Base-by-base conservation (phyloP, 1,140 invertebrate species). In the Hormaphis cornu region DNA sequence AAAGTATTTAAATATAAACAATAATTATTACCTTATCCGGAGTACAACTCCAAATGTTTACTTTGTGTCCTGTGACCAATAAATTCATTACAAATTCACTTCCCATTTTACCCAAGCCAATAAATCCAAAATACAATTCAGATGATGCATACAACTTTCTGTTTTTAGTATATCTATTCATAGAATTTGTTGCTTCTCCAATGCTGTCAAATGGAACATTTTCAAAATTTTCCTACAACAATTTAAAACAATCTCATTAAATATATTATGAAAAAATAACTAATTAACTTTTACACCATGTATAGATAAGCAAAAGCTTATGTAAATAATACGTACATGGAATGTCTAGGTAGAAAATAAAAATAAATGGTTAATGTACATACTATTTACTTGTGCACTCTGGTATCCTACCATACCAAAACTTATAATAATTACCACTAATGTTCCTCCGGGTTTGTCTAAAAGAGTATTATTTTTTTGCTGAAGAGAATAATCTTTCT, bases 81-180 rank as follows among this genome's bases (percentile, higher is more conserved):
- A 98, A 82, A 78, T 97, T 96, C 81, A 93, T 95, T 1, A 97
- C 93, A 75, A 97, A 93, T 20, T 92, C 91, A 50, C 89, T 87
- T n/a, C 95, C 95, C 89, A 98, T 97, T 74, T 93, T 94, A 44
- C 95, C 94, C 9, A 97, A 82, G 1, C 95, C 95, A 37, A 98
- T 84, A 78, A 97, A 97, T 14, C 95, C 95, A 77, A 97, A 95
- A 75, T 88, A 92, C 76, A 92, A 84, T 69, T 83, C 84, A 12
- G 92, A 94, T 2, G 93, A 87, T 66, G 85, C 84, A 70, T n/a
- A n/a, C n/a, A 97, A 93, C 71, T 93, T 89, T 77, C 93, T 93
- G 70, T 89, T 87, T 75, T n/a, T n/a, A n/a, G n/a, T n/a, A n/a
- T n/a, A n/a, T n/a, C n/a, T n/a, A n/a, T 89, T 87, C 5, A 93